Evolutionary conservation across 2,888 invertebrate species (phyloP).

Genomic region (Pemphredon lugubris): DNA sequence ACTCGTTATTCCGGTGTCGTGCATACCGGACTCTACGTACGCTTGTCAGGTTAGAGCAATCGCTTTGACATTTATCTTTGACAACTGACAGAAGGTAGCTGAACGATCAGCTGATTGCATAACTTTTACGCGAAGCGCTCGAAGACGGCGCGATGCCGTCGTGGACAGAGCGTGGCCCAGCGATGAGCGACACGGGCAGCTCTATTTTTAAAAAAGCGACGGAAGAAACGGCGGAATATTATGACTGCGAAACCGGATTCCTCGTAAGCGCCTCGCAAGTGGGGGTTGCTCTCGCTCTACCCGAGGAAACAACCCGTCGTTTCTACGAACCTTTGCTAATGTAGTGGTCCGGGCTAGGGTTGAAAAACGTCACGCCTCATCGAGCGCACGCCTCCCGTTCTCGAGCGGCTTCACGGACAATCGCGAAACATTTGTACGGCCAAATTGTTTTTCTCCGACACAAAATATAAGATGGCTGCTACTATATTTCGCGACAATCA

Average conservation of each 20-base stretch:
- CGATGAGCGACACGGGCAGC: constrained; percentile 47
- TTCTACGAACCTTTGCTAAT: constrained; percentile 80
- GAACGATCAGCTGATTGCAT: constrained; percentile 81
- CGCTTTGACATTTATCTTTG: constrained; percentile 79
- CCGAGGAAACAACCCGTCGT: constrained; percentile 32
- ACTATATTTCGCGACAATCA: constrained; percentile 74
- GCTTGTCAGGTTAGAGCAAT: constrained; percentile 68
- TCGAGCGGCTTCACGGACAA: constrained; percentile 76
- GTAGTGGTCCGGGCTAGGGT: constrained; percentile 79
- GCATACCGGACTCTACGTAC: constrained; percentile 33
- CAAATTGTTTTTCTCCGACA: constrained; percentile 80
- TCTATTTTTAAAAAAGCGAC: constrained; percentile 68
- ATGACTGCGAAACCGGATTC: constrained; percentile 66
- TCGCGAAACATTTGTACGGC: constrained; percentile 79
- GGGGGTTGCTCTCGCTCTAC: constrained; percentile 47
- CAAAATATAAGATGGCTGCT: constrained; percentile 82
- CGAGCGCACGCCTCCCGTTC: constrained; percentile 75
- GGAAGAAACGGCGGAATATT: constrained; percentile 61
- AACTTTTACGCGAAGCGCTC: constrained; percentile 74
- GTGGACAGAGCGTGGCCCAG: constrained; percentile 42
- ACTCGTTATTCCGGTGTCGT: constrained; percentile 20
- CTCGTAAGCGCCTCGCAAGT: constrained; percentile 49
- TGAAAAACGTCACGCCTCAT: constrained; percentile 80
- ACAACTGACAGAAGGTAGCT: constrained; percentile 79
- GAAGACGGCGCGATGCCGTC: constrained; percentile 51